Base-by-base conservation (phyloP, 2,888 invertebrate genomes). In the Chouioia cunea region DNA sequence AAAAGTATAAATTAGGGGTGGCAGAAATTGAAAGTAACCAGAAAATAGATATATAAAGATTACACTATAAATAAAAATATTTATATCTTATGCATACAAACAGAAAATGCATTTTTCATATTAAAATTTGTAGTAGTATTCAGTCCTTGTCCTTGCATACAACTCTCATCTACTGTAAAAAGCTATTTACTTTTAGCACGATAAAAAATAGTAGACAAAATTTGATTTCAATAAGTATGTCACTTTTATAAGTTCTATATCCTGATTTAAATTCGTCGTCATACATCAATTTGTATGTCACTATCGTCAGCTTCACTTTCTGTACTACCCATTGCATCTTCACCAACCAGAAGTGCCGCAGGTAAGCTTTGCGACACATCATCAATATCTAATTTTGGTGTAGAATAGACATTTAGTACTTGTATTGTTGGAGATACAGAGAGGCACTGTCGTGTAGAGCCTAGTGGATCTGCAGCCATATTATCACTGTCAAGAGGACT, bases 211-310 rank as follows among this genome's bases (percentile, higher is more conserved):
- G 36, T 36, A 36, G 36, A 36, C 36, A 36, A 36, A 36, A 36
- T 36, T 36, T 36, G 36, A 36, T 36, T 36, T 36, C 36, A 36
- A 36, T 36, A 36, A 36, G 36, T 36, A 36, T 36, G 36, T 36
- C 36, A 36, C 36, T 50, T 59, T 54, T 23, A 62, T 20, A 16
- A 57, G 58, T 72, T 23, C 23, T 47, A 46, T 22, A 3, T 36
- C 12, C 6, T 20, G 57, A 59, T 43, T 81, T 78, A 79, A 56
- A 77, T 76, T 76, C 75, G 76, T 75, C 79, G 83, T 86, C 85
- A 86, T 77, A 86, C 85, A 73, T 86, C 86, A 64, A 86, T 85
- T 74, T 86, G 86, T 74, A 86, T 80, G 75, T 86, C 86, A 77
- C 86, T 86, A 56, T 86, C 86, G 53, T 86, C 86, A 18, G 84